Conservation (phyloP, 2,888 invertebrate species). For the Mylabris sibirica region DNA sequence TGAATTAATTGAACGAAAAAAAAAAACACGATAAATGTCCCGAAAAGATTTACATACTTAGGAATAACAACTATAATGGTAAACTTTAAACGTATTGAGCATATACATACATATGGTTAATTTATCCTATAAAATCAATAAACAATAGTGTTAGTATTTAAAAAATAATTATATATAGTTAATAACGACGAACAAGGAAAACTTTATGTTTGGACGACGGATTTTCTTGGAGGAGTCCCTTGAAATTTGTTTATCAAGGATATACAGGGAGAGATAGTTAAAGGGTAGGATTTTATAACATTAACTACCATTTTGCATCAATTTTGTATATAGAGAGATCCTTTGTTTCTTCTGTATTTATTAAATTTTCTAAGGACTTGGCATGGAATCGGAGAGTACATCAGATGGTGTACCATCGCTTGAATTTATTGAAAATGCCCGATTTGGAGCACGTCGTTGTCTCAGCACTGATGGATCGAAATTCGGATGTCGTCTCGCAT, state of each 20-base stretch:
- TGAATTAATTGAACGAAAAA: background rate
- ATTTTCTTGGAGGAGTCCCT: constrained; percentile 2
- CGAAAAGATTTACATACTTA: background rate
- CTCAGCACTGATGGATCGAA: constrained; percentile 67
- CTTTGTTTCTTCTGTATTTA: background rate
- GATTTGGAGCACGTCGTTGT: constrained; percentile 63
- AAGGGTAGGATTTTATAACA: background rate
- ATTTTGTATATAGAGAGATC: background rate
- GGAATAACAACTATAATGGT: constrained; percentile 31
- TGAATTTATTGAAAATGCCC: constrained; percentile 63
- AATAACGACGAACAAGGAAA: background rate
- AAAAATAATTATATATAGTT: constrained; percentile 15
- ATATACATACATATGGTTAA: constrained; percentile 15
- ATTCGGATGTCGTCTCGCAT: constrained; percentile 69
- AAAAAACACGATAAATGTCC: constrained; percentile 8
- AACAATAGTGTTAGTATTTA: background rate
- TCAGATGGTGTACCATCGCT: constrained; percentile 64
- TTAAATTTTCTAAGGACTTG: constrained; percentile 58
- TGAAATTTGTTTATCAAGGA: background rate
- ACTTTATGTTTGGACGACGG: background rate
- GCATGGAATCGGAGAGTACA: constrained; percentile 63
- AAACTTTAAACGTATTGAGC: constrained; percentile 27
- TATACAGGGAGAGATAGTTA: background rate
- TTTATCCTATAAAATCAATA: constrained; percentile 21
- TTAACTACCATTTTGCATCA: background rate